A percentile compares a stretch with the other conserved stretches of the same genome.
These are phyloP conservation scores for Tachina fera DNA, from an alignment of 2,888 invertebrate species.

Conservation along the genomic window DNA sequence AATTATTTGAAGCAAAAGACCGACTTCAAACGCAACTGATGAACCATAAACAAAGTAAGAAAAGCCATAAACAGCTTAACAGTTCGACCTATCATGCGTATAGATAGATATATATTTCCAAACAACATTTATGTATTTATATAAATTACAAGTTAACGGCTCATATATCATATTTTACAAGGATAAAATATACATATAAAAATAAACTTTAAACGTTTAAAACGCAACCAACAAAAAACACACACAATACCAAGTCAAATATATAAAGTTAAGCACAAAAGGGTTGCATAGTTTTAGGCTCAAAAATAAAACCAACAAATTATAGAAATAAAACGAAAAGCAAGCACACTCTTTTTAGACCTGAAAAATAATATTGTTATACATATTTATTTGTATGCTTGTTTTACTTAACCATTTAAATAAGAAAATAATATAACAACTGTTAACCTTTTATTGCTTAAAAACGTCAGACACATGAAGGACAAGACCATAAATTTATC, in stretches of 20 bases:
- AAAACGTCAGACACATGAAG: not conserved
- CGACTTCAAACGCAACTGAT: slow-evolving; percentile 37
- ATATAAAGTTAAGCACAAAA: not conserved
- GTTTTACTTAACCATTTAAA: slow-evolving; percentile 29
- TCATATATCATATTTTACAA: slow-evolving; percentile 48
- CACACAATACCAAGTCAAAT: slow-evolving; percentile 6
- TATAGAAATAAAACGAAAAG: not conserved
- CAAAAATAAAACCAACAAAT: slow-evolving; percentile 24
- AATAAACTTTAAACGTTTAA: not conserved
- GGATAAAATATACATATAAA: slow-evolving; percentile 5
- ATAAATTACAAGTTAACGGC: slow-evolving; percentile 55
- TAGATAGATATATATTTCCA: slow-evolving; percentile 24
- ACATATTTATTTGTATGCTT: too few relatives aligned
- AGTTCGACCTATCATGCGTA: slow-evolving; percentile 20
- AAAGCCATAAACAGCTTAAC: not conserved
- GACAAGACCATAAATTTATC: slow-evolving; percentile 29
- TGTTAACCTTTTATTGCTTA: not conserved
- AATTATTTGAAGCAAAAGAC: slow-evolving; percentile 36
- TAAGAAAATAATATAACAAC: not conserved
- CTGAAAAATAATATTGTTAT: not conserved
- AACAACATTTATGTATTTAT: too few relatives aligned
- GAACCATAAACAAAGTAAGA: slow-evolving; percentile 26
- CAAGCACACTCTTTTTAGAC: too few relatives aligned
- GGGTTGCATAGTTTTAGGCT: slow-evolving; percentile 39
- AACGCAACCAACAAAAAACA: slow-evolving; percentile 1